Evolutionary conservation across 2,797 vertebrate genomes (phyloP), one percentile per base, ranked within the genome.

Genomic region (Scarus forsteni): DNA sequence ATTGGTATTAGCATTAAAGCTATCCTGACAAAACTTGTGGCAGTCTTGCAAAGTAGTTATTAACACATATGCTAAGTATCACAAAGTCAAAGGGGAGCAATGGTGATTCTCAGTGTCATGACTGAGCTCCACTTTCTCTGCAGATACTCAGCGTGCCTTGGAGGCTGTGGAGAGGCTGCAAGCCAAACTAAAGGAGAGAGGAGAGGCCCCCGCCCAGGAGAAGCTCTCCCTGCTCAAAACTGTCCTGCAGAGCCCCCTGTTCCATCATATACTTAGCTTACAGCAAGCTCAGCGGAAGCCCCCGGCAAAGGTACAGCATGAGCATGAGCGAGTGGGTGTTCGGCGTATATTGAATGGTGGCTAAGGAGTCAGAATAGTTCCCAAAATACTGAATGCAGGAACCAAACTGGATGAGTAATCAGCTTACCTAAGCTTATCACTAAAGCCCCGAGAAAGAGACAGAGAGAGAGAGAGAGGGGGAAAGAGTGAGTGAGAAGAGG

Each of bases 201-300:
- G 97, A 49, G 97, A 98, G 57, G 38, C 86, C 62, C 94, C 94
- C 27, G 95, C 95, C 0, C 96, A 96, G 82, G 97, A 98, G 86
- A 99, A 96, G 51, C 89, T 99, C 61, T 95, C 82, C 70, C 90
- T 99, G 61, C 85, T 99, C 6, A 98, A 95, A 86, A 97, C 95
- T 9, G 96, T 99, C 57, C 92, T 99, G 60, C 96, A 98, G 91
- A 99, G 97, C 88, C 96, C 97, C n/a, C 95, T 98, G 60, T 98
- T 99, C 89, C 96, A 94, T 78, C 97, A 98, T 61, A 97, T 99
- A 80, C 92, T 99, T 75, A 94, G 82, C 78, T 94, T 98, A 78
- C 97, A 98, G 92, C 94, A 94, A 75, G 94, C 96, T 14, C 90
- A 95, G 83, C 94, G 94, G 68, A 95, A 86, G 84, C 88, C 86